Base-by-base conservation (phyloP, 1,140 invertebrate species). In the Drosophila ananassae region DNA sequence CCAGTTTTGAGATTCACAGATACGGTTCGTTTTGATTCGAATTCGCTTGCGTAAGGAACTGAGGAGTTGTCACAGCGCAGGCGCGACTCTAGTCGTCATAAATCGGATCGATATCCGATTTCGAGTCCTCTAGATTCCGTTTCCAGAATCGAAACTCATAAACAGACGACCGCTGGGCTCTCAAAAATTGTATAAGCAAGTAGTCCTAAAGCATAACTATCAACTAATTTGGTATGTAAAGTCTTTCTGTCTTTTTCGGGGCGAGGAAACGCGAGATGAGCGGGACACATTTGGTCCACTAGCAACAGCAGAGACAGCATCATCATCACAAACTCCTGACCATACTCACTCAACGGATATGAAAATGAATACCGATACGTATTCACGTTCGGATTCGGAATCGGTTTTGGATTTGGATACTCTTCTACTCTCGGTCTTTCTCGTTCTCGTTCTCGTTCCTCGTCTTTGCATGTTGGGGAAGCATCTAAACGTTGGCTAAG, bases 211-310 rank as follows among this genome's bases (percentile, higher is more conserved):
- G 76, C 79, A 90, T 80, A 79, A 79, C 77, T 87, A 90, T 82
- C 73, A 82, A 87, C 87, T 83, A 87, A 87, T 90, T 90, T 83
- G 82, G 79, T 90, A 87, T 73, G 79, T 73, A 90, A 90, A 90
- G 79, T 90, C 83, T 89, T 89, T 74, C 64, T 89, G 84, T 89
- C 75, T 63, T 81, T 90, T 67, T 78, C 80, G 67, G 78, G 75
- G 64, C 52, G 54, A 69, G 75, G 52, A 71, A 60, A 59, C 64
- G 58, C 66, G 71, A 58, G 48, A 50, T 54, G 64, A 62, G 56
- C 50, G 47, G 47, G 60, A 55, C 69, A 78, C 52, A 56, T 51
- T 51, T 73, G 52, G 54, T 57, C 64, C 63, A 89, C 76, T 79
- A 83, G 72, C 84, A 89, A 89, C 58, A 87, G 67, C 44, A 79